Conservation (phyloP, 2,113 vertebrate species). For the Ia io region DNA sequence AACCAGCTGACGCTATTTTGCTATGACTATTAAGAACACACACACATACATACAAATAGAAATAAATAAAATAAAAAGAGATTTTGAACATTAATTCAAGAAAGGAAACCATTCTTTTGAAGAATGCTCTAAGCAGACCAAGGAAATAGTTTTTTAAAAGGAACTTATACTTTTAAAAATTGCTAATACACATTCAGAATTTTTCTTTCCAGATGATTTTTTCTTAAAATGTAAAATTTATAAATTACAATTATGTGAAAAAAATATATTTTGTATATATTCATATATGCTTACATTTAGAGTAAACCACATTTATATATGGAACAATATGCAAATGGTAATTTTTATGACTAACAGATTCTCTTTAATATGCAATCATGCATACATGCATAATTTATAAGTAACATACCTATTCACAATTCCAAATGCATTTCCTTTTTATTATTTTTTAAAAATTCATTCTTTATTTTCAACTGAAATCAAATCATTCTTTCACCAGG, state of each 20-base stretch:
- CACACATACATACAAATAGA: not conserved
- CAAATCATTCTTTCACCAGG: not conserved
- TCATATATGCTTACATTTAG: not conserved
- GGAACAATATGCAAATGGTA: not conserved
- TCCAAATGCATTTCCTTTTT: constrained; percentile 8
- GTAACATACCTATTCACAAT: constrained; percentile 29
- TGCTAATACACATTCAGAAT: not conserved
- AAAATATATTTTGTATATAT: not conserved
- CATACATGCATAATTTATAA: constrained; percentile 48
- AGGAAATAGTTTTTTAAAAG: not conserved
- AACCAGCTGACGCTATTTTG: constrained; percentile 27
- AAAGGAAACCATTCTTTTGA: constrained; percentile 24
- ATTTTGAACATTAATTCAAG: not conserved
- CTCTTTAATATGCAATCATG: constrained; percentile 44
- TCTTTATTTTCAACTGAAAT: constrained; percentile 41
- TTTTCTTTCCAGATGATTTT: not conserved
- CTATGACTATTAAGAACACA: constrained; percentile 10
- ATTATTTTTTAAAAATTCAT: not conserved
- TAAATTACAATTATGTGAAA: not conserved
- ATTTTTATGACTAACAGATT: constrained; percentile 35
- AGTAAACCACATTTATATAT: constrained; percentile 36
- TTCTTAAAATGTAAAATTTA: constrained; percentile 41
- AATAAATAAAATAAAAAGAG: constrained; percentile 24
- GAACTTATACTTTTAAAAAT: not conserved
- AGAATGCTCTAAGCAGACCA: not conserved